These are phyloP conservation scores for Eledona agricola DNA, from an alignment of 2,888 invertebrate species.

Conservation along the genomic window DNA sequence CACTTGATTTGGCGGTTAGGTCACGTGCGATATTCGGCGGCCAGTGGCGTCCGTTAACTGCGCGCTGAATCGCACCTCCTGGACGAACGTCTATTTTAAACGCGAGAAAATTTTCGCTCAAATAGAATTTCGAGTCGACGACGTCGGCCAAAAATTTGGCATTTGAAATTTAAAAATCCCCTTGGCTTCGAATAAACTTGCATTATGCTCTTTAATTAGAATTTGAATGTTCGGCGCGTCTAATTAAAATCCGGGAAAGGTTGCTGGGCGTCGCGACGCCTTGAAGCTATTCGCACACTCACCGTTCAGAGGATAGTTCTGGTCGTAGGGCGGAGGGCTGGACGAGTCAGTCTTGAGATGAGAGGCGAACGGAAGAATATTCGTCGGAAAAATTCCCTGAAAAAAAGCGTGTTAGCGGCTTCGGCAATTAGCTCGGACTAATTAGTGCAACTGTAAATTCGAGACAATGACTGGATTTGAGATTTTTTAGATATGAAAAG, in stretches of 20 bases:
- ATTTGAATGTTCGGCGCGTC: constrained; percentile 39
- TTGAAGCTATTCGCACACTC: constrained; percentile 49
- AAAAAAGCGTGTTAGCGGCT: constrained; percentile 34
- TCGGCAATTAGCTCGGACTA: constrained; percentile 20
- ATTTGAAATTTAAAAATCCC: constrained; percentile 59
- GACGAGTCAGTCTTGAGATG: constrained; percentile 60
- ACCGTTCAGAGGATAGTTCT: constrained; percentile 60
- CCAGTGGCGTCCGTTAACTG: no score
- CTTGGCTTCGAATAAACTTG: constrained; percentile 37
- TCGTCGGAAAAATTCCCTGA: constrained; percentile 64
- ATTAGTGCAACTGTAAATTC: constrained; percentile 29
- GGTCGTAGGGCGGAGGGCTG: constrained; percentile 58
- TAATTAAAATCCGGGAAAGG: constrained; percentile 36
- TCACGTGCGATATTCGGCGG: no score
- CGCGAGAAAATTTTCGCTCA: constrained; percentile 57
- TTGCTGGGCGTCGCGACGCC: constrained; percentile 3
- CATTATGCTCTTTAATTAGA: constrained; percentile 50
- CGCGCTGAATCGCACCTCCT: no score
- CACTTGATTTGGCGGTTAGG: no score
- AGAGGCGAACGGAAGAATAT: constrained; percentile 59
- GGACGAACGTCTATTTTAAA: constrained; percentile 59
- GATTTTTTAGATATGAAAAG: constrained; percentile 12
- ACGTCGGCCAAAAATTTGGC: constrained; percentile 62
- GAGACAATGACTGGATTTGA: constrained; percentile 20
- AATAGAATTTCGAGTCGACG: constrained; percentile 56